Base-by-base conservation (phyloP, 1,140 invertebrate species). In the Neotoxoptera formosana region DNA sequence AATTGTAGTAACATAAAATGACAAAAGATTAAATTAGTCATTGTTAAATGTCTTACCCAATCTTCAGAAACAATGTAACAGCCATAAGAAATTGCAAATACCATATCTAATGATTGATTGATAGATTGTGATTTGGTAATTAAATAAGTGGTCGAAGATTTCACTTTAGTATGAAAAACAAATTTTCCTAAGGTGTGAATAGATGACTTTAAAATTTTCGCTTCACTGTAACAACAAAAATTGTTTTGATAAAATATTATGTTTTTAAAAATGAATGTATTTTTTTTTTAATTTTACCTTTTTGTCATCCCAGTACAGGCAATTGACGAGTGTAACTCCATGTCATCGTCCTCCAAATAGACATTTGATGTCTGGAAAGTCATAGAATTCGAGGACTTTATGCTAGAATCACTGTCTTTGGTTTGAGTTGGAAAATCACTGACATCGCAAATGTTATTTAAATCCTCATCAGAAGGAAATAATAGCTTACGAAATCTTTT, bases 41-140 rank as follows among this genome's bases (percentile, higher is more conserved):
- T 47, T 47, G 47, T 41, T 60, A 34, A n/a, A 1, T 34, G 11
- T 53, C 45, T 91, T 91, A 91, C 90, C 90, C 90, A 91, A 34
- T 48, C 30, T 91, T 91, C 90, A 36, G 90, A 91, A 51, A 91
- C 47, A 25, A 91, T 91, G n/a, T 23, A 36, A 51, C 90, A 91
- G 21, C 90, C 90, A 83, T n/a, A 83, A 81, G 90, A 47, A 67
- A 83, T 91, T 34, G 67, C 90, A 81, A 47, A 91, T 81, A 91
- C 47, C 14, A 83, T 34, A 48, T 91, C 60, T 51, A 91, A 81
- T 81, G 90, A 76, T 48, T 56, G 21, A 76, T 48, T 4, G 41
- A 41, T 91, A 30, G 45, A 67, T 48, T 47, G 25, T 67, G 34
- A 45, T 91, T 91, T 91, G n/a, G 60, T 81, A n/a, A 91, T 47